Percentiles rank a stretch among this genome's conserved stretches.
phyloP scores from a whole-genome alignment of 2,113 vertebrate species.

The Neogobius melanostomus region DNA sequence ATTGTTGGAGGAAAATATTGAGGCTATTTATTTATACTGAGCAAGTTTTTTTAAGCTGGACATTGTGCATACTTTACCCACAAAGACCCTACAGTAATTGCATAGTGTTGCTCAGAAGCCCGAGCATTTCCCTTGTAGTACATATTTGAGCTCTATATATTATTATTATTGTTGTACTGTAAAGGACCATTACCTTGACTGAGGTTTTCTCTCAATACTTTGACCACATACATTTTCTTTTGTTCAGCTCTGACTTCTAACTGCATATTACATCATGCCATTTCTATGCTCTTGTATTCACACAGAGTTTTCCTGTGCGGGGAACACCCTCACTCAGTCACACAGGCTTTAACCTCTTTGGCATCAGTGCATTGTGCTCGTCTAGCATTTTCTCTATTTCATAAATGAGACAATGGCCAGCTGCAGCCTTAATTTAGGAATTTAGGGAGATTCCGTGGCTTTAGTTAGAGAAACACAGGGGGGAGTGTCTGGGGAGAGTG shows the following conservation, averaged over 20 bases:
- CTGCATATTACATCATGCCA: conserved; percentile 1
- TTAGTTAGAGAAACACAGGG: conserved; percentile 32
- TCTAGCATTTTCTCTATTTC: conserved; percentile 40
- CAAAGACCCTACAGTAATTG: too few relatives aligned
- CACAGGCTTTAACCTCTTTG: neutral
- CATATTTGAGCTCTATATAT: too few relatives aligned
- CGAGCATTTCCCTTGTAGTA: too few relatives aligned
- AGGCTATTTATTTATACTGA: too few relatives aligned
- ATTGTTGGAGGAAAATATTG: too few relatives aligned
- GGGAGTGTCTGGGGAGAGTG: conserved; percentile 42
- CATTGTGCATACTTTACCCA: too few relatives aligned
- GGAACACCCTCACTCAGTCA: conserved; percentile 36
- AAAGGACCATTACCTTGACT: neutral
- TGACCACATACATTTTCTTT: too few relatives aligned
- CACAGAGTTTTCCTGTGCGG: conserved; percentile 12
- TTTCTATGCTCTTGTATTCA: neutral
- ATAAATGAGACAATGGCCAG: conserved; percentile 49
- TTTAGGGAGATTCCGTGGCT: conserved; percentile 66
- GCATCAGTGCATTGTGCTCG: conserved; percentile 26
- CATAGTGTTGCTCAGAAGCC: too few relatives aligned
- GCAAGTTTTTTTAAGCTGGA: too few relatives aligned
- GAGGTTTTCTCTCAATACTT: too few relatives aligned
- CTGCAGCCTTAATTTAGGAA: conserved; percentile 44
- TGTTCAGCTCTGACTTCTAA: neutral
- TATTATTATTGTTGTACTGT: too few relatives aligned